These are phyloP conservation scores for Lordiphosa fenestrarum DNA, from an alignment of 2,888 invertebrate genomes.

Conservation along the genomic window DNA sequence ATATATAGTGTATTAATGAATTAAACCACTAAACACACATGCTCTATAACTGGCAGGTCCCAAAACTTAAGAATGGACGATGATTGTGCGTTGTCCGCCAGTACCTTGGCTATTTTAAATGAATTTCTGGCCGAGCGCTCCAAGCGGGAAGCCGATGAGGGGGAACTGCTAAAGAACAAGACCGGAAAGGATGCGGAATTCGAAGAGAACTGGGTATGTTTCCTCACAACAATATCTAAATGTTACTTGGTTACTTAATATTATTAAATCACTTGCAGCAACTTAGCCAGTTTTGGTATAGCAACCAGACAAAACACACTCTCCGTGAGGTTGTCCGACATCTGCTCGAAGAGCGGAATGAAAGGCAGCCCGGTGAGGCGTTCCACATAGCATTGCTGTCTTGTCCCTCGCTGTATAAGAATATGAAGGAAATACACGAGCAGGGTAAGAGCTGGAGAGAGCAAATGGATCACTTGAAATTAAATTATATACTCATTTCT, in stretches of 20 bases:
- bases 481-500: slow-evolving; percentile 64
- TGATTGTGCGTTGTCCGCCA: slow-evolving; percentile 85
- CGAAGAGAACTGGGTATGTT: slow-evolving; percentile 91
- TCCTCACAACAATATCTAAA: background rate
- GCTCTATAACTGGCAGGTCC: too few species aligned
- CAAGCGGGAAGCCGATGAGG: slow-evolving; percentile 83
- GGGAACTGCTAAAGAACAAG: slow-evolving; percentile 71
- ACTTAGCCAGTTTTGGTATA: slow-evolving; percentile 99
- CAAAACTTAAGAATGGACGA: slow-evolving; percentile 73
- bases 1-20: too few species aligned
- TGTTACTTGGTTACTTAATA: too few species aligned
- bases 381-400: slow-evolving; percentile 90
- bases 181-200: slow-evolving; percentile 82
- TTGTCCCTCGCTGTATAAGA: slow-evolving; percentile 91
- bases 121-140: slow-evolving; percentile 89
- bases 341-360: slow-evolving; percentile 77
- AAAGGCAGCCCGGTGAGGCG: background rate
- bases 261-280: slow-evolving; percentile 83
- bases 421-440: slow-evolving; percentile 81
- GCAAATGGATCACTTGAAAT: background rate
- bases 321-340: slow-evolving; percentile 86
- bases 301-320: slow-evolving; percentile 87
- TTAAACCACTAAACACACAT: too few species aligned
- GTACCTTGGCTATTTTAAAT: slow-evolving; percentile 87
- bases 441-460: slow-evolving; percentile 15